A percentile compares a stretch with the other conserved stretches of the same genome.
Conservation (phyloP, 2,888 invertebrate species). For the Nasonovia ribisnigri region DNA sequence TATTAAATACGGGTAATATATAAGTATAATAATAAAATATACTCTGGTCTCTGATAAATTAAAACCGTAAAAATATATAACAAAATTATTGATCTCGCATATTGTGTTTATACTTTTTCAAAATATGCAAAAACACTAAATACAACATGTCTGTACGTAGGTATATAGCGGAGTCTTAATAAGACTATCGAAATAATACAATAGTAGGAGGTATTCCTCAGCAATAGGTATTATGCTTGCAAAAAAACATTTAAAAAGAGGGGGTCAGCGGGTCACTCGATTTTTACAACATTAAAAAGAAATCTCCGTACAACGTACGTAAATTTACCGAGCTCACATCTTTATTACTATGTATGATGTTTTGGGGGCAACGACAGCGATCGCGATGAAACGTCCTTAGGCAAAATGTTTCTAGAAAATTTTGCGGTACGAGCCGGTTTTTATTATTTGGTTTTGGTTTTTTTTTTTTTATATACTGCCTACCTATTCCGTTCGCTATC, state of each 20-base stretch:
- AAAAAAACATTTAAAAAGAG: not conserved
- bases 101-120: no score
- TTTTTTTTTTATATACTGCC: not conserved
- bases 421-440: conserved; percentile 32
- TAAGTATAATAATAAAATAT: no score
- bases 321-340: not conserved
- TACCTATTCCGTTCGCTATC: not conserved
- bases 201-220: no score
- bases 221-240: not conserved
- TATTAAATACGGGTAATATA: no score
- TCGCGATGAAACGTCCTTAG: not conserved
- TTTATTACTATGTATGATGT: not conserved
- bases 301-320: not conserved
- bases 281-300: not conserved
- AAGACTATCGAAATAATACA: no score
- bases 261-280: no score
- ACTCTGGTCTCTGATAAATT: no score
- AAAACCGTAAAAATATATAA: no score
- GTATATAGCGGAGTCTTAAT: no score
- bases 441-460: not conserved
- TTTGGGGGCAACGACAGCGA: not conserved
- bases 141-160: no score
- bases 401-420: not conserved
- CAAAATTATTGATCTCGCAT: no score
- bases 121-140: no score